A percentile compares a stretch with the other conserved stretches of the same genome.
These are phyloP conservation scores for Chloebia gouldiae DNA, from an alignment of 2,113 vertebrate species.

Conservation along the genomic window DNA sequence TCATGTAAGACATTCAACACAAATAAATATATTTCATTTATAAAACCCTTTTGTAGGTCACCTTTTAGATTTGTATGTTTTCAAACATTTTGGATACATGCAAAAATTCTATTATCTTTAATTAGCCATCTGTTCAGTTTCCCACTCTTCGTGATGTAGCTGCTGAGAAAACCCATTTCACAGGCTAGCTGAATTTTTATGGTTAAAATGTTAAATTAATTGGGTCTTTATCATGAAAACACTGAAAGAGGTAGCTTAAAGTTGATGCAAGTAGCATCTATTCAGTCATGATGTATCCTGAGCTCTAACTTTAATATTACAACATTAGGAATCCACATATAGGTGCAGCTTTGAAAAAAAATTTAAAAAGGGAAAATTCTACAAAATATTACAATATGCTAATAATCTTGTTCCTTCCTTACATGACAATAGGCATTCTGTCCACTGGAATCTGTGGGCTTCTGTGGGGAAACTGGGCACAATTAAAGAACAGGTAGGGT, in stretches of 20 bases:
- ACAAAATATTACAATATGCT: neutral
- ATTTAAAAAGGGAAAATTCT: neutral
- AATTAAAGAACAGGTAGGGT: neutral
- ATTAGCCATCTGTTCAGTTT: constrained; percentile 15
- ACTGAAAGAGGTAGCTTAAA: neutral
- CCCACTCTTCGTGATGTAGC: neutral
- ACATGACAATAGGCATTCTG: neutral
- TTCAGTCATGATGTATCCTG: neutral
- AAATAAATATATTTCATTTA: neutral
- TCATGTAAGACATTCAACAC: neutral
- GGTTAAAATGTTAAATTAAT: neutral
- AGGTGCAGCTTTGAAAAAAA: neutral
- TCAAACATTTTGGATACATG: neutral
- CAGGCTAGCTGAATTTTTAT: neutral
- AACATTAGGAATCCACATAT: neutral
- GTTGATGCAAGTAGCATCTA: neutral
- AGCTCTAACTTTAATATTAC: neutral
- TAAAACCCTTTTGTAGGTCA: neutral
- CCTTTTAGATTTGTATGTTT: neutral
- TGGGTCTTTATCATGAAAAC: neutral
- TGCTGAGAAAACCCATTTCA: neutral
- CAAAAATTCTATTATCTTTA: neutral
- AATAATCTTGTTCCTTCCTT: neutral
- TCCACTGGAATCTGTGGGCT: neutral
- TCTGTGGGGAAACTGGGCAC: neutral